Conservation (phyloP, 2,888 invertebrate species). For the Timema cristinae region DNA sequence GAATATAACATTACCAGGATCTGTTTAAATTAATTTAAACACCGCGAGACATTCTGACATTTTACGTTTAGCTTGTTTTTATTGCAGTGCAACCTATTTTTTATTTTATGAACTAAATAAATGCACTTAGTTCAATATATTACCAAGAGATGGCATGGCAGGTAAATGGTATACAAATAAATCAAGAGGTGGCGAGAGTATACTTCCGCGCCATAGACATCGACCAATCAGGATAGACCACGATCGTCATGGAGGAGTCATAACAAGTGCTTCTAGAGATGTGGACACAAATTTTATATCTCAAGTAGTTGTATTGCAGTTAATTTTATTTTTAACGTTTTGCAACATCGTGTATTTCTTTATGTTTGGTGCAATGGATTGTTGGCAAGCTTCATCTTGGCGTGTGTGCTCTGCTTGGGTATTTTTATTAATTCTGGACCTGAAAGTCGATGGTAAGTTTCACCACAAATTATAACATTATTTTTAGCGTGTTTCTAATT, state of each 20-base stretch:
- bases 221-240: constrained; percentile 54
- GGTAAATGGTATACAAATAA: too few species aligned
- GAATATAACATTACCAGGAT: too few species aligned
- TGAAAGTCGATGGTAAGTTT: constrained; percentile 63
- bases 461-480: constrained; percentile 26
- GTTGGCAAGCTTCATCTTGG: constrained; percentile 53
- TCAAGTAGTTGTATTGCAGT: constrained; percentile 39
- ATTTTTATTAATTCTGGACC: constrained; percentile 61
- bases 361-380: constrained; percentile 43
- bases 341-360: constrained; percentile 35
- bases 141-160: too few species aligned
- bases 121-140: too few species aligned
- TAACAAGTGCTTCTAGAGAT: constrained; percentile 36
- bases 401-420: constrained; percentile 64
- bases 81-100: too few species aligned
- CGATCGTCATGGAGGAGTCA: constrained; percentile 43
- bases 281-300: neutral
- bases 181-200: too few species aligned
- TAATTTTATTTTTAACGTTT: constrained; percentile 40
- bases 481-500: constrained; percentile 8
- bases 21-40: too few species aligned
- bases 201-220: neutral
- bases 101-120: too few species aligned
- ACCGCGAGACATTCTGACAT: too few species aligned
- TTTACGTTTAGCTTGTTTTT: too few species aligned